Evolutionary conservation across 2,113 vertebrate species (phyloP).

Genomic region (Galemys pyrenaicus): DNA sequence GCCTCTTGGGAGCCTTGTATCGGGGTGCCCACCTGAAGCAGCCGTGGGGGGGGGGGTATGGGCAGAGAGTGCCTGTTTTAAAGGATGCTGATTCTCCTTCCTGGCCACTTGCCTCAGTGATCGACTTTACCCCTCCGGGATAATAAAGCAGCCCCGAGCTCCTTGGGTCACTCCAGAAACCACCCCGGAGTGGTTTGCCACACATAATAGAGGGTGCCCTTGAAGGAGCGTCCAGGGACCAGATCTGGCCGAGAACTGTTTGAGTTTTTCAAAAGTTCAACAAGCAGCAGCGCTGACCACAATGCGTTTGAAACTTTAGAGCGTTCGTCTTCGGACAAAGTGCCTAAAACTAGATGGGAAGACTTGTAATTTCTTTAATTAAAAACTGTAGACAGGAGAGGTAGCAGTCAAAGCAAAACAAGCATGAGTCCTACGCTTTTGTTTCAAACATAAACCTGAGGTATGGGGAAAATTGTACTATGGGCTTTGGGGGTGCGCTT

Average conservation of each 20-base stretch:
- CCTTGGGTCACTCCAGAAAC: conserved; percentile 68
- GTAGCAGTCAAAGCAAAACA: conserved; percentile 66
- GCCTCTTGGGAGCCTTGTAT: background rate
- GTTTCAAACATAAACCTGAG: conserved; percentile 68
- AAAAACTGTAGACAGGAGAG: conserved; percentile 75
- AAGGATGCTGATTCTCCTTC: conserved; percentile 37
- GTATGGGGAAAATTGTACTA: conserved; percentile 22
- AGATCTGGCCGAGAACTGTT: conserved; percentile 57
- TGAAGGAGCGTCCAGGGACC: conserved; percentile 56
- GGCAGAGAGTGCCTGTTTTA: conserved; percentile 49
- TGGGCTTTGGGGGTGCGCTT: conserved; percentile 29
- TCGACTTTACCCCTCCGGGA: conserved; percentile 61
- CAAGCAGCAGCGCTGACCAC: conserved; percentile 70
- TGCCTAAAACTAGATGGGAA: conserved; percentile 71
- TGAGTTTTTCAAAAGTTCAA: conserved; percentile 64
- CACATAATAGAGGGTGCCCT: conserved; percentile 69
- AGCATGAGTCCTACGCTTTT: conserved; percentile 46
- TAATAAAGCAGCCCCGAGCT: conserved; percentile 60
- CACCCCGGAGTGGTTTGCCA: conserved; percentile 55
- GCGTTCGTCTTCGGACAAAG: conserved; percentile 64
- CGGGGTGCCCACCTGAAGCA: background rate
- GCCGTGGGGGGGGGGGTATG: too few species aligned
- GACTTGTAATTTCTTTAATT: conserved; percentile 78
- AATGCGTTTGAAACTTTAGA: conserved; percentile 75
- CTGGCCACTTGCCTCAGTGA: conserved; percentile 11